A percentile compares a stretch with the other conserved stretches of the same genome.
Conservation (phyloP, 2,797 vertebrate genomes). For the Arnoldichthys spilopterus region DNA sequence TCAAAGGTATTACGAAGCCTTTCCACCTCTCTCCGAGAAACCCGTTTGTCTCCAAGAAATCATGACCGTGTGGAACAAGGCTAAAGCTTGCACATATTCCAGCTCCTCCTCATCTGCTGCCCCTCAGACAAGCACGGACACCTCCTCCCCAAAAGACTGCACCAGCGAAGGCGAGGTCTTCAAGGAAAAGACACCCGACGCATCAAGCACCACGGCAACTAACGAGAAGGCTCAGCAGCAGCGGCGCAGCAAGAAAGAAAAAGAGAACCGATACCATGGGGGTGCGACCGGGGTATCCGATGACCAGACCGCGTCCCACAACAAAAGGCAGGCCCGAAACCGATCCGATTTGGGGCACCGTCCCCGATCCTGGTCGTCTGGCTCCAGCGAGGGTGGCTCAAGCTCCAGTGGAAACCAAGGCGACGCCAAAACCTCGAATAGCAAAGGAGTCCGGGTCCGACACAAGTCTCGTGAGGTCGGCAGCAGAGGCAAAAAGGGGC, state of each 20-base stretch:
- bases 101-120: constrained; percentile 95
- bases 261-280: constrained; percentile 84
- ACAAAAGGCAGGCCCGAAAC: constrained; percentile 87
- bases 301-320: constrained; percentile 78
- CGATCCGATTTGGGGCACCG: constrained; percentile 88
- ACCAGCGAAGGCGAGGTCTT: constrained; percentile 90
- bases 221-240: constrained; percentile 81
- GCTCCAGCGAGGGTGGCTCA: constrained; percentile 95
- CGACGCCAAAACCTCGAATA: constrained; percentile 80
- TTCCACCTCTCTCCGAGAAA: constrained; percentile 97
- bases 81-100: constrained; percentile 90
- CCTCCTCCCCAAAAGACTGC: constrained; percentile 97
- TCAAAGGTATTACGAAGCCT: constrained; percentile 98
- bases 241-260: constrained; percentile 86
- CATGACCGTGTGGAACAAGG: constrained; percentile 99
- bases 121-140: constrained; percentile 96
- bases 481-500: constrained; percentile 84
- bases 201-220: constrained; percentile 62
- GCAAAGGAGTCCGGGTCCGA: constrained; percentile 86
- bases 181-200: constrained; percentile 80
- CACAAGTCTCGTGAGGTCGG: constrained; percentile 90
- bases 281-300: constrained; percentile 69
- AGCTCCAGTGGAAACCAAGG: constrained; percentile 94
- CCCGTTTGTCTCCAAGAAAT: constrained; percentile 99
- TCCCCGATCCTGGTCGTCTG: constrained; percentile 96